These are phyloP conservation scores for Notodonta ziczac DNA, from an alignment of 2,888 invertebrate genomes.

Conservation along the genomic window DNA sequence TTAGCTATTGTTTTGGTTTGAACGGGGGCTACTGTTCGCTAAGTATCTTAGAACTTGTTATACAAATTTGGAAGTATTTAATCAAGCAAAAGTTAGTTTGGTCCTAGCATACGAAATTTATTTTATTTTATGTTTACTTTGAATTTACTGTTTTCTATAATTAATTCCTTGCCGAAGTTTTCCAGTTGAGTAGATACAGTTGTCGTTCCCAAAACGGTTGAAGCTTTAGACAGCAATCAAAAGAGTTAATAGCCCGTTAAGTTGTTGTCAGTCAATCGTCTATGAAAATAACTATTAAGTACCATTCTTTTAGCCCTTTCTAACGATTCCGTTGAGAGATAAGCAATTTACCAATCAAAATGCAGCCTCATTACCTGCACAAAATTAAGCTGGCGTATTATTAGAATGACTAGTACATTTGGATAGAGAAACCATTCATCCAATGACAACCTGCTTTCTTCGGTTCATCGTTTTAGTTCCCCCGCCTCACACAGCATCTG, in stretches of 20 bases:
- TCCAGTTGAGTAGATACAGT: not conserved
- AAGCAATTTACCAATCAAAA: not conserved
- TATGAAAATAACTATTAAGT: not conserved
- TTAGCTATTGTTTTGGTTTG: slow-evolving; percentile 20
- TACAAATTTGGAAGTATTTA: too few relatives aligned
- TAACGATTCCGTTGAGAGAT: not conserved
- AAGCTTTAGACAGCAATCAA: not conserved
- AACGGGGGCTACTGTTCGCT: slow-evolving; percentile 11
- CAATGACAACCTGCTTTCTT: slow-evolving; percentile 27
- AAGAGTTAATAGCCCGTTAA: not conserved
- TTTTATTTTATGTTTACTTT: too few relatives aligned
- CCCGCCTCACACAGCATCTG: slow-evolving; percentile 13
- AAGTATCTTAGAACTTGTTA: not conserved
- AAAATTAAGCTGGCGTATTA: not conserved
- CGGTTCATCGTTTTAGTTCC: slow-evolving; percentile 28
- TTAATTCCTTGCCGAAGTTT: too few relatives aligned
- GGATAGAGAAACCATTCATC: slow-evolving; percentile 29
- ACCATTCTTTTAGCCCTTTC: slow-evolving; percentile 1
- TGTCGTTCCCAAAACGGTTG: not conserved
- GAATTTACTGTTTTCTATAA: too few relatives aligned
- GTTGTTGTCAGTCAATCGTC: slow-evolving; percentile 1
- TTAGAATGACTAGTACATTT: slow-evolving; percentile 19
- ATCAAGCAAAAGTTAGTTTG: too few relatives aligned
- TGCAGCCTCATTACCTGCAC: not conserved
- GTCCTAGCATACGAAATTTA: too few relatives aligned